Conservation (phyloP, 2,113 vertebrate species). For the Xiphophorus hellerii region DNA sequence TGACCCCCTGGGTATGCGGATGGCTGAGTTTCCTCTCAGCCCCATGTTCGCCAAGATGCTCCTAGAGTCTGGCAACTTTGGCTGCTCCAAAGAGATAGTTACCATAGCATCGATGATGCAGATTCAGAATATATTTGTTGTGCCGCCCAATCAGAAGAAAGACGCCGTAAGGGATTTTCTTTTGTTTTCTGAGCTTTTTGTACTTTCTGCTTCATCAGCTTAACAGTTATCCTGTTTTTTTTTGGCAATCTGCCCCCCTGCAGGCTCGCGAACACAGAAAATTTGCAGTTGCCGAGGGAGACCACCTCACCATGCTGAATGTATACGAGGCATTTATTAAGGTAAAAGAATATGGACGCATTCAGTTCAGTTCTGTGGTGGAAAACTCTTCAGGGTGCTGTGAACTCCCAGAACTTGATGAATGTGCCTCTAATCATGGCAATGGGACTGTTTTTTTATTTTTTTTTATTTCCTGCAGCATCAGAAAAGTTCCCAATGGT, state of each 20-base stretch:
- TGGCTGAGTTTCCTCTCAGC: slow-evolving; percentile 97
- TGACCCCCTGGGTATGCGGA: slow-evolving; percentile 92
- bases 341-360: slow-evolving; percentile 77
- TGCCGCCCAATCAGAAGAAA: slow-evolving; percentile 91
- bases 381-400: not conserved
- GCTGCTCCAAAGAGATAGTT: slow-evolving; percentile 96
- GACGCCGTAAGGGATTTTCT: slow-evolving; percentile 85
- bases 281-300: slow-evolving; percentile 97
- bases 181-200: slow-evolving; percentile 19
- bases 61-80: slow-evolving; percentile 96
- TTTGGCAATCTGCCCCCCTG: slow-evolving; percentile 24
- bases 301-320: slow-evolving; percentile 98
- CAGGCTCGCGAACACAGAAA: slow-evolving; percentile 93
- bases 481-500: slow-evolving; percentile 97
- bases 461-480: slow-evolving; percentile 77
- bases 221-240: slow-evolving; percentile 30
- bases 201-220: slow-evolving; percentile 23
- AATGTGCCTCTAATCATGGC: not conserved
- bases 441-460: not conserved
- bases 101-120: slow-evolving; percentile 99
- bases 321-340: slow-evolving; percentile 97
- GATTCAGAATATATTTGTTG: slow-evolving; percentile 94
- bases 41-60: slow-evolving; percentile 99
- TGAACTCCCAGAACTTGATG: not conserved
- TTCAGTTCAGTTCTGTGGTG: not conserved